A percentile compares a stretch with the other conserved stretches of the same genome.
Evolutionary conservation across 2,797 vertebrate species (phyloP).

Genomic region (Acridotheres tristis): DNA sequence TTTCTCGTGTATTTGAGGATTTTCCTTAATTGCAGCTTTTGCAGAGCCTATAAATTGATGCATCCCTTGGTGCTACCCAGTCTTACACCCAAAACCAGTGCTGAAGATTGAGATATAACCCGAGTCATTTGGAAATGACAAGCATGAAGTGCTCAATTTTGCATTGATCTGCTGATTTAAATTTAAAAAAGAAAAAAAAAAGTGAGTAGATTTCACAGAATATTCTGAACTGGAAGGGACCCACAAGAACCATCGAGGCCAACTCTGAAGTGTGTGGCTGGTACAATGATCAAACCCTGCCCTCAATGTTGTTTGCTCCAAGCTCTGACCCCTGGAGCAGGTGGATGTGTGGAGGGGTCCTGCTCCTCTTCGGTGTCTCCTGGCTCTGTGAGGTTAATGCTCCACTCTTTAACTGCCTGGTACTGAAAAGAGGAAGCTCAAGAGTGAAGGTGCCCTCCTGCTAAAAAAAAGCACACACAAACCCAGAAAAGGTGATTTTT

Average conservation of each 20-base stretch:
- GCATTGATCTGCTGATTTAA: not conserved
- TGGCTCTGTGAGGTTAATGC: not conserved
- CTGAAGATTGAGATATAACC: conserved; percentile 32
- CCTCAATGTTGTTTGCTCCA: not conserved
- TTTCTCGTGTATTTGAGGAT: not conserved
- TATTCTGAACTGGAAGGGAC: not conserved
- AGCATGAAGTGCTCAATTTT: not conserved
- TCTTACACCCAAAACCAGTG: not conserved
- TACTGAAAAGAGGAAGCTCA: not conserved
- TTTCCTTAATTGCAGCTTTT: not conserved
- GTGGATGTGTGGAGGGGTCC: not conserved
- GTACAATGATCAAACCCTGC: not conserved
- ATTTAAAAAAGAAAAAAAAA: not conserved
- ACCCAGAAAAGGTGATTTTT: not conserved
- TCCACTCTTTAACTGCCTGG: not conserved
- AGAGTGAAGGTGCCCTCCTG: not conserved
- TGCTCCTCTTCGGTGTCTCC: not conserved
- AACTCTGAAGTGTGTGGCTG: not conserved
- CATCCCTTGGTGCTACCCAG: not conserved
- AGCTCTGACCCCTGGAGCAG: not conserved
- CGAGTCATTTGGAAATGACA: not conserved
- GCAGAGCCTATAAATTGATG: not conserved
- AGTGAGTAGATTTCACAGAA: not conserved
- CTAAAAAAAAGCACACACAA: not conserved
- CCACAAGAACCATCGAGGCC: rapidly evolving